Conservation (phyloP, 2,888 invertebrate species). For the Andrena bucephala region DNA sequence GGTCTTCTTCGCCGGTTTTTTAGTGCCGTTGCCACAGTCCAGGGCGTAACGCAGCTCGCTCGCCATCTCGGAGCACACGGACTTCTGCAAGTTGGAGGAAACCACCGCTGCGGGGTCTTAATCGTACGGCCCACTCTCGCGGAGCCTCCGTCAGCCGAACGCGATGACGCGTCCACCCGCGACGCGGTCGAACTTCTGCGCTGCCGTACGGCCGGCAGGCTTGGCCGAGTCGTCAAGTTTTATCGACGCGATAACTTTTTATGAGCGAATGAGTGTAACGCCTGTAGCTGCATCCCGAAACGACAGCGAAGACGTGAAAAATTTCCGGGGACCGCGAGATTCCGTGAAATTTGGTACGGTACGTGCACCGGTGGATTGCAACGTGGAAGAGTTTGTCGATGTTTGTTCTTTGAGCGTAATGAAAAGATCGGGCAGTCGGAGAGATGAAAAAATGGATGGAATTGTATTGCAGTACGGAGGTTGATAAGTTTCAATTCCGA, state of each 20-base stretch:
- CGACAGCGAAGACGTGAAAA: not conserved
- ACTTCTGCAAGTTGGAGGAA: conserved; percentile 86
- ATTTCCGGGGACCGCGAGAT: not conserved
- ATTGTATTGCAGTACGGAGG: too few species aligned
- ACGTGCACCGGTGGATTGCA: not conserved
- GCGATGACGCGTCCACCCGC: conserved; percentile 38
- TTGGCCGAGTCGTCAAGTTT: not conserved
- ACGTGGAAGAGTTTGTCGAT: not conserved
- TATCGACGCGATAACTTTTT: conserved; percentile 30
- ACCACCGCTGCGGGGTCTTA: conserved; percentile 40
- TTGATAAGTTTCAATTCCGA: too few species aligned
- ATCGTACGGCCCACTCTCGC: conserved; percentile 1
- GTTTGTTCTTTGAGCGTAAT: not conserved
- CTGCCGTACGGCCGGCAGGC: not conserved
- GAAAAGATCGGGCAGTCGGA: too few species aligned
- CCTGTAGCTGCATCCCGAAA: not conserved
- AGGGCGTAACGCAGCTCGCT: conserved; percentile 90
- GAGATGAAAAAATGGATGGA: too few species aligned
- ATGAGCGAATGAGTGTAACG: not conserved
- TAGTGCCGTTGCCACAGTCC: conserved; percentile 86
- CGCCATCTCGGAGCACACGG: conserved; percentile 91
- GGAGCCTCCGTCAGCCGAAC: conserved; percentile 35
- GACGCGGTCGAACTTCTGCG: too few species aligned
- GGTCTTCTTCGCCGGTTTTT: conserved; percentile 70
- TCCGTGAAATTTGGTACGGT: conserved; percentile 9